Percentiles rank a stretch among this genome's conserved stretches.
Conservation (phyloP, 2,113 vertebrate genomes). For the Caranx ignobilis region DNA sequence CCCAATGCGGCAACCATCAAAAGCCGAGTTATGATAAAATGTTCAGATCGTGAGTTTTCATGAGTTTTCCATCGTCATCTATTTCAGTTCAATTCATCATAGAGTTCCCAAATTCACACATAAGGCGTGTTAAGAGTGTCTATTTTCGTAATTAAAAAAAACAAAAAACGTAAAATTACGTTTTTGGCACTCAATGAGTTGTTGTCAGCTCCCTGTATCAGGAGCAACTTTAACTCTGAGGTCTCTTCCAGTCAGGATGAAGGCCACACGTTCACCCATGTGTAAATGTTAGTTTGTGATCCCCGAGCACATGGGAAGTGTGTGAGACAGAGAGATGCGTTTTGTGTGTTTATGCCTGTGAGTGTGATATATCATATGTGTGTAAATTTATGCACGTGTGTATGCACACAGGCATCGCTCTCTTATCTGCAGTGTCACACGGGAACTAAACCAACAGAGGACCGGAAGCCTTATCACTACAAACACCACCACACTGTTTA, state of each 20-base stretch:
- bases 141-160: no score
- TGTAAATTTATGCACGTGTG: conserved; percentile 46
- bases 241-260: conserved; percentile 32
- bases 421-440: conserved; percentile 77
- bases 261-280: conserved; percentile 6
- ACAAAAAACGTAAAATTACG: no score
- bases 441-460: conserved; percentile 76
- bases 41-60: no score
- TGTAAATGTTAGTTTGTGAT: conserved; percentile 41
- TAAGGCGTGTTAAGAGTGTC: no score
- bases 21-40: no score
- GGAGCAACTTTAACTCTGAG: conserved; percentile 28
- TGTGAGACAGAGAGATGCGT: conserved; percentile 4
- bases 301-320: conserved; percentile 3
- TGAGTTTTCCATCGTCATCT: no score
- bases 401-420: conserved; percentile 18
- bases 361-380: conserved; percentile 43
- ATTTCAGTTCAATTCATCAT: no score
- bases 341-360: conserved; percentile 37
- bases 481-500: conserved; percentile 71
- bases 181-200: no score
- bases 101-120: no score
- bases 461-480: conserved; percentile 75
- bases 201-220: neutral
- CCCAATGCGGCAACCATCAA: no score